Base-by-base conservation (phyloP, 23 tunicate species). In the Ascidia mentula region DNA sequence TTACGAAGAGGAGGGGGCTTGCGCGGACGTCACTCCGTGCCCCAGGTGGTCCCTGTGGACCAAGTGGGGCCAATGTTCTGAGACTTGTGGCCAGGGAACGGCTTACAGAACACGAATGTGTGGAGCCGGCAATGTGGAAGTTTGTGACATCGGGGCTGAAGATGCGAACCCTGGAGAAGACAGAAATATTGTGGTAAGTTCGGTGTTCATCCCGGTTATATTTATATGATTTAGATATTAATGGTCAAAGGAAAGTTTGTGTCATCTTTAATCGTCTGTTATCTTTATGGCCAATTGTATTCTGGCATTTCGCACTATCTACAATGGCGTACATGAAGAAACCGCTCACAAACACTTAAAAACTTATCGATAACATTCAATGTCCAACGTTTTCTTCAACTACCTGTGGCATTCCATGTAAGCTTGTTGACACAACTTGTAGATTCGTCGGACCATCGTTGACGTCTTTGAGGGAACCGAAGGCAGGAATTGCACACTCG, bases 1-100 rank as follows among this genome's bases (percentile, higher is more conserved):
- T 22, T 77, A 31, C 37, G 31, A 17, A 18, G 88, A 84, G 0
- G 39, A 7, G 12, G 59, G 32, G 76, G 18, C 69, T 5, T 84
- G 88, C 32, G 75, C 32, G 38, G 53, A 75, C 22, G 34, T 38
- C 18, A 39, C 46, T 35, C 38, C 46, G 13, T 84, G 88, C 53
- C 88, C 88, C 32, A 38, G 77, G 31, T 84, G 88, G 88, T 37
- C 45, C 8, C 26, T 13, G 0, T 84, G 88, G 88, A 36, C 88
- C 22, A 28, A 40, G 36, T 84, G 88, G 88, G 38, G 75, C 20
- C 59, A 32, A 12, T 84, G 88, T 31, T 84, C 88, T 6, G 74
- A 40, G 40, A 59, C 88, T 6, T 84, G 88, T 69, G 88, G 36
- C 60, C 26, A 35, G 18, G 89, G 89, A 28, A 35, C 24, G 24